Evolutionary conservation across 2,113 vertebrate genomes (phyloP).

Genomic region (Oreochromis spilurus): DNA sequence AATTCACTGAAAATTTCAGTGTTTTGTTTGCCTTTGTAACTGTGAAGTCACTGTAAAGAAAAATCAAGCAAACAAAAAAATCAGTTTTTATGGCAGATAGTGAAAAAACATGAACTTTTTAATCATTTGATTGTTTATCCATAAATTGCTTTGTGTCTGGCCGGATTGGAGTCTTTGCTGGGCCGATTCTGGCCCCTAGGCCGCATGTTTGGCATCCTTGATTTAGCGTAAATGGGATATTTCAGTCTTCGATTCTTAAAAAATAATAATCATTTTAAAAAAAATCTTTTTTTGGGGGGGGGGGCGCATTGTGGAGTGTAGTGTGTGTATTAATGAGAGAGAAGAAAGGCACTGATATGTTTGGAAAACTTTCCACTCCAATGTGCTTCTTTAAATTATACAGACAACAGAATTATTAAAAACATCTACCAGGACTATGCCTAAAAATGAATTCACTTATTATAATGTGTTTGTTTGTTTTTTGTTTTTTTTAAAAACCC

Average conservation of each 20-base stretch:
- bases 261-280: background rate
- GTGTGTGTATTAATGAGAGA: background rate
- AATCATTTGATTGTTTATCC: background rate
- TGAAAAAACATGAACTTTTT: background rate
- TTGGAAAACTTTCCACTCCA: background rate
- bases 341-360: background rate
- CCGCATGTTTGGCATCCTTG: background rate
- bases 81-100: background rate
- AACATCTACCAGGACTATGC: background rate
- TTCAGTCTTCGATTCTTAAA: background rate
- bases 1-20: background rate
- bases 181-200: background rate
- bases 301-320: background rate
- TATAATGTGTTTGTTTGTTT: background rate
- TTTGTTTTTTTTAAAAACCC: background rate
- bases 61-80: background rate
- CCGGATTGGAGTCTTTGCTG: background rate
- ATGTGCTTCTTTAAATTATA: background rate
- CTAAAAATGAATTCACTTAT: background rate
- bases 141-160: background rate
- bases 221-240: background rate
- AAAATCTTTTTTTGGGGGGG: background rate
- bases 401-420: background rate
- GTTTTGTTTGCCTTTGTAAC: background rate
- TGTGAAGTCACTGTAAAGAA: background rate